A percentile compares a stretch with the other conserved stretches of the same genome.
Evolutionary conservation across 92 coral and sea anemone genomes (phyloP).

Genomic region (Isaurus tuberculatus): DNA sequence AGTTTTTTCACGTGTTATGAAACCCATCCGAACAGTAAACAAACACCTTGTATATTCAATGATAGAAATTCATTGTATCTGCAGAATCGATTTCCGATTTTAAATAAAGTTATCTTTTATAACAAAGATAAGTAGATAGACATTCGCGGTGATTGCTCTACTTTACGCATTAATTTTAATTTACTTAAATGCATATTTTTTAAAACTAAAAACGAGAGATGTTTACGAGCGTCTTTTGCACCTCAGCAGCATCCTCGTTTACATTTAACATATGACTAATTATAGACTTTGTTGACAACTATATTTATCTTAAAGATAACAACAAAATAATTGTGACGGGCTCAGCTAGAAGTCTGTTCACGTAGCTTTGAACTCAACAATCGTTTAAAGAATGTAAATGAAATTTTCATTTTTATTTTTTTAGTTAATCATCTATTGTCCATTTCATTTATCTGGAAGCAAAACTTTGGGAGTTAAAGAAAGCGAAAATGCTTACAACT

Average conservation of each 20-base stretch:
- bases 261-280: not conserved
- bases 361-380: not conserved
- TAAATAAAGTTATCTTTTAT: too few species aligned
- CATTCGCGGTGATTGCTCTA: not conserved
- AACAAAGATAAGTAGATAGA: not conserved
- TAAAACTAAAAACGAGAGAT: not conserved
- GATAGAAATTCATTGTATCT: too few species aligned
- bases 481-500: too few species aligned
- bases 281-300: slow-evolving; percentile 22
- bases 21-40: too few species aligned
- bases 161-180: not conserved
- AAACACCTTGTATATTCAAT: too few species aligned
- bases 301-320: not conserved
- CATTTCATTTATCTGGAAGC: too few species aligned
- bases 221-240: not conserved
- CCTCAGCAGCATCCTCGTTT: not conserved
- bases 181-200: not conserved
- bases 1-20: too few species aligned
- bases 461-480: too few species aligned
- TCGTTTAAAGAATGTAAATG: not conserved
- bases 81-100: too few species aligned
- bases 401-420: not conserved
- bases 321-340: not conserved
- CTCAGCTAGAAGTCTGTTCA: not conserved
- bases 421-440: too few species aligned